A percentile compares a stretch with the other conserved stretches of the same genome.
Evolutionary conservation across 2,797 vertebrate species (phyloP).

Genomic region (Erithacus rubecula): DNA sequence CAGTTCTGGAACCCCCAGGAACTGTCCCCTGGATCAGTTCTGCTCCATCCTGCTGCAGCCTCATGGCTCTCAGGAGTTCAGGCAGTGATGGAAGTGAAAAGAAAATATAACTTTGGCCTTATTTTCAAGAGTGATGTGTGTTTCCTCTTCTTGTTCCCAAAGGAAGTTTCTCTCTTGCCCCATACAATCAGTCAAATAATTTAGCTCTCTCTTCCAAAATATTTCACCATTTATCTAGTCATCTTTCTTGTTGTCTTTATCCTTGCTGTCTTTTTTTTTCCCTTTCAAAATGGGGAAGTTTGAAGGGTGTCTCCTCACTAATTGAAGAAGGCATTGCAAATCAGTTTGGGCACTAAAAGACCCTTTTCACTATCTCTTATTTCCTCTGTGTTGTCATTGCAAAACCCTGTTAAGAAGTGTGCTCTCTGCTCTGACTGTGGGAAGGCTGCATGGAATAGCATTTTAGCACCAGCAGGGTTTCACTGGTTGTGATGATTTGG

Average conservation of each 20-base stretch:
- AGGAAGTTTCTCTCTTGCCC: not conserved
- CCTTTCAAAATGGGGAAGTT: not conserved
- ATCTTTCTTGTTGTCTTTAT: not conserved
- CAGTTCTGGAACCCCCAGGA: not conserved
- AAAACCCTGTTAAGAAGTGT: accelerated
- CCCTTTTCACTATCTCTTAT: not conserved
- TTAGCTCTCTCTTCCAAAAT: not conserved
- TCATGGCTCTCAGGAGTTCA: not conserved
- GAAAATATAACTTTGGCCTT: not conserved
- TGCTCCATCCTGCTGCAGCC: not conserved
- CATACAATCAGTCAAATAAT: not conserved
- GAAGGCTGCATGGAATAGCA: not conserved
- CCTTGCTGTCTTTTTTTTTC: not conserved
- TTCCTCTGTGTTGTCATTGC: not conserved
- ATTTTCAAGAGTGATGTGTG: not conserved
- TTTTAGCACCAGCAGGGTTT: not conserved
- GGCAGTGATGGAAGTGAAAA: not conserved
- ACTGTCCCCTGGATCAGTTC: not conserved
- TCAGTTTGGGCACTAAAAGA: not conserved
- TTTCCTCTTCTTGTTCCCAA: not conserved
- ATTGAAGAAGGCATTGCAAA: not conserved
- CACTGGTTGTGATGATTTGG: not conserved
- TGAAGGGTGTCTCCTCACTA: not conserved
- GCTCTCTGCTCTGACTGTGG: not conserved
- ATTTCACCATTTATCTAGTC: not conserved